phyloP scores from a whole-genome alignment of 2,113 vertebrate genomes.

The Gasterosteus aculeatus region DNA sequence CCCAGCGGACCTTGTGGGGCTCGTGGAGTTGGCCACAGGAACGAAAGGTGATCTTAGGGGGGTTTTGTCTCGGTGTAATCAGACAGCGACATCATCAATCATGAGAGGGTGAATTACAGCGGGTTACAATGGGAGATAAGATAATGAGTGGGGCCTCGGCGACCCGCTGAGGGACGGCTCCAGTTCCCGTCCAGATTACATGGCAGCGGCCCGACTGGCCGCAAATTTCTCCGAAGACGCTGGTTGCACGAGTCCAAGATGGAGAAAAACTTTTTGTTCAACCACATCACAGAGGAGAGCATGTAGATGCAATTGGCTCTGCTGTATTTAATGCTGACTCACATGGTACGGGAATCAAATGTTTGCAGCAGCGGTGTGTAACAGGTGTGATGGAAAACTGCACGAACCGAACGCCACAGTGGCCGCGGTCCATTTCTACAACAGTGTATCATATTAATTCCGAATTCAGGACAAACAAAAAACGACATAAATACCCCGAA shows the following conservation, averaged over 20 bases:
- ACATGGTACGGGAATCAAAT: neutral
- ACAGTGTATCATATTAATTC: too few species aligned
- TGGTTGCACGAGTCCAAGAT: constrained; percentile 17
- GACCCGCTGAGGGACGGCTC: constrained; percentile 61
- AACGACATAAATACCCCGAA: too few species aligned
- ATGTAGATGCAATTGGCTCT: neutral
- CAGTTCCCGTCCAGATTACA: constrained; percentile 72
- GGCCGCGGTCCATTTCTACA: neutral
- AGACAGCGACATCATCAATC: constrained; percentile 81
- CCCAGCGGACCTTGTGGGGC: constrained; percentile 41
- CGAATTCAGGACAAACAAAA: too few species aligned
- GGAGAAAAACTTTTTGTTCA: neutral
- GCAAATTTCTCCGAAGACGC: constrained; percentile 22
- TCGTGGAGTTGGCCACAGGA: constrained; percentile 53
- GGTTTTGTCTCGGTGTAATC: constrained; percentile 79
- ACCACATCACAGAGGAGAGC: neutral
- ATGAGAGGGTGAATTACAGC: constrained; percentile 77
- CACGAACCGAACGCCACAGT: neutral
- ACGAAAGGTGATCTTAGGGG: constrained; percentile 75
- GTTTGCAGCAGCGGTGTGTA: neutral
- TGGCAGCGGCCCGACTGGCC: constrained; percentile 34
- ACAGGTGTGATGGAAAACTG: neutral
- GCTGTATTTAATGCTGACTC: neutral
- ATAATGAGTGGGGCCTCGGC: constrained; percentile 74
- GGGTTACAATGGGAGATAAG: constrained; percentile 76